Conservation (phyloP, 2,113 vertebrate species). For the Philantomba maxwellii region DNA sequence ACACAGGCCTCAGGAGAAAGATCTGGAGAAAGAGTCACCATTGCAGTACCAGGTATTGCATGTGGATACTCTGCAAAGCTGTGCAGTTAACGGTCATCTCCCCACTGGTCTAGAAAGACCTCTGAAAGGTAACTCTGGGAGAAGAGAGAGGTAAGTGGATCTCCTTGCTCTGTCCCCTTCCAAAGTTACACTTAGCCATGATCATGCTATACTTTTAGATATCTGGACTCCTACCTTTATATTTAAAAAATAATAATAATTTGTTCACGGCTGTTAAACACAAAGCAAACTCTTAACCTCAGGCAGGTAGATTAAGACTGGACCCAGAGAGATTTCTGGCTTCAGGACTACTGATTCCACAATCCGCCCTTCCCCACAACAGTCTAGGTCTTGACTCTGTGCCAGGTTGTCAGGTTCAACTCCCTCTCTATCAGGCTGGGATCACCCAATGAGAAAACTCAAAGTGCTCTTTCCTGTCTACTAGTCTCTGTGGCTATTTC, state of each 20-base stretch:
- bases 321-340: neutral
- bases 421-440: neutral
- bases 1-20: neutral
- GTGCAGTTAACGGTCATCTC: neutral
- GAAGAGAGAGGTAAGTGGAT: neutral
- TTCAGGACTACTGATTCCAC: neutral
- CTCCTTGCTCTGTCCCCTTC: neutral
- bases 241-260: neutral
- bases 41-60: fast-evolving
- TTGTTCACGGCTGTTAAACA: neutral
- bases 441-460: neutral
- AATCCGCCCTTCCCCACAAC: fast-evolving
- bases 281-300: neutral
- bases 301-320: neutral
- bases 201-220: neutral
- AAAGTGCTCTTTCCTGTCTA: neutral
- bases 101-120: neutral
- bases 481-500: neutral
- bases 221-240: neutral
- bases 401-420: neutral
- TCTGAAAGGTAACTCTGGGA: neutral
- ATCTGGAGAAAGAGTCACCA: neutral
- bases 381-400: neutral
- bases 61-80: neutral
- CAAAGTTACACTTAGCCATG: neutral